Evolutionary conservation across 2,797 vertebrate genomes (phyloP), one percentile per base, ranked within the genome.

Genomic region (Austrolebias charrua): DNA sequence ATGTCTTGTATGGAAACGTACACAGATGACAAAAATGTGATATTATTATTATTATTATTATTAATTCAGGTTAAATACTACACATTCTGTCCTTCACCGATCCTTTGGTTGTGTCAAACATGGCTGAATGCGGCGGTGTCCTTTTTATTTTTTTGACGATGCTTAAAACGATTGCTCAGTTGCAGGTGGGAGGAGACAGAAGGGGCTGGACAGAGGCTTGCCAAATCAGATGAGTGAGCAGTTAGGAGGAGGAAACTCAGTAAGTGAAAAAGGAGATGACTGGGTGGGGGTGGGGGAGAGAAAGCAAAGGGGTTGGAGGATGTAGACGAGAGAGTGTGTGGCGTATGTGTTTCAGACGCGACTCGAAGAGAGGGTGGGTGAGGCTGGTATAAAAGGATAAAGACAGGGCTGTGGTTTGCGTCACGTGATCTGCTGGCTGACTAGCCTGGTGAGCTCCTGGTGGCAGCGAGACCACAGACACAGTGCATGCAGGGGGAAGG

Each of bases 161-260:
- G 60, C 71, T 79, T 38, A 53, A 38, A 84, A 70, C 63, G 44
- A 78, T 59, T 81, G 75, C 78, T 82, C 76, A 71, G 78, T 79
- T 85, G 80, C 73, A 58, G 59, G 51, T 60, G 55, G 78, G 83
- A 82, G 75, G 83, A 64, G 66, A 70, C 40, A 63, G 66, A 72
- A 63, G 79, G 85, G 89, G 80, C 76, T 50, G 83, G 88, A 66
- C 79, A 84, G 86, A 82, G 87, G 89, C 86, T 89, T 84, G 88
- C 86, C 86, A 90, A 90, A 90, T 90, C 73, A 59, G 83, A 89
- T 79, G 81, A 82, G 78, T 76, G 81, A 71, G 71, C 70, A 63
- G 47, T 78, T 68, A 66, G 71, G 81, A 83, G 77, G 81, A 70
- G 81, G 72, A 56, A 28, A 63, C 47, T 69, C 60, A 49, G 55